Evolutionary conservation across 2,797 vertebrate genomes (phyloP), one percentile per base, ranked within the genome.

Genomic region (Avahi laniger): DNA sequence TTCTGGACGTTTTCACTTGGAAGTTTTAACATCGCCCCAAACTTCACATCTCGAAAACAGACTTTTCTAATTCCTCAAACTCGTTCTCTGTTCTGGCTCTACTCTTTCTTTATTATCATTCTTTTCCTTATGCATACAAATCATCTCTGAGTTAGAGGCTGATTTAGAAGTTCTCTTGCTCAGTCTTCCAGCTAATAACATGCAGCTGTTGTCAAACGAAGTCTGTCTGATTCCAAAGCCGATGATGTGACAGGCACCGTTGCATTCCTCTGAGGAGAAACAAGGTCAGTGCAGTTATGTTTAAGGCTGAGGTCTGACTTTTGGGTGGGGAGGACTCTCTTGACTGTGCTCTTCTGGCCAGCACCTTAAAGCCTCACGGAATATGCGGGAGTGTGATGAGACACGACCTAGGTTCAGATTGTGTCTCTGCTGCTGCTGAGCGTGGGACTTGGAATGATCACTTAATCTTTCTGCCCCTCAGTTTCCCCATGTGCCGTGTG

Each of bases 171-270:
- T 87, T 48, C 48, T 54, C 26, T 67, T 48, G 83, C 50, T 76
- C 93, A 78, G 61, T 48, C 67, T 90, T 59, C 35, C 20, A 52
- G 89, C 84, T 84, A 72, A 72, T 78, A 22, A n/a, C 1, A 5
- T 30, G 72, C 80, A 93, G 67, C 90, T 82, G 78, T 78, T 41
- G 38, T 48, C 86, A 72, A 72, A 73, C 82, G 7, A 54, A 30
- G 79, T 20, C 93, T 7, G 11, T 38, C 80, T 14, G 48, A 54
- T 69, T 82, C 88, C 93, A n/a, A 28, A 94, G 84, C 43, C 67
- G 33, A 0, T 11, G 33, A 0, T 11, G 65, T 52, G 69, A 4
- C 5, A 7, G 26, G 54, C 41, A 59, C 79, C 7, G 0, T 52
- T 72, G 72, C 38, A 0, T 82, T 57, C 65, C 70, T 65, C 73